Base-by-base conservation (phyloP, 2,113 vertebrate species). In the Peucedramus taeniatus region DNA sequence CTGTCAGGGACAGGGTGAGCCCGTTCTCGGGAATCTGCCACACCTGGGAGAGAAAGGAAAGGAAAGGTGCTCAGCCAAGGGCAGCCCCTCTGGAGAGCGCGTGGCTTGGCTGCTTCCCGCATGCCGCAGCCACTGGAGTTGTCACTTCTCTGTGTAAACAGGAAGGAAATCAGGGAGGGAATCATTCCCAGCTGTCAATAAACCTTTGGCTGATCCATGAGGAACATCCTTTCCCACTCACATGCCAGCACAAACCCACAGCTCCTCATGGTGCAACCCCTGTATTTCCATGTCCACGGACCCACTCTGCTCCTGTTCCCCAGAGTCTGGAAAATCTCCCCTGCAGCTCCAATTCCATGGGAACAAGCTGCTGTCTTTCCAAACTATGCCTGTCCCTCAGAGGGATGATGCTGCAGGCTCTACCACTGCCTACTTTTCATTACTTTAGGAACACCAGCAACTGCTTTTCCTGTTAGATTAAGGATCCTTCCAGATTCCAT, bases 11-110 rank as follows among this genome's bases (percentile, higher is more conserved):
- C 47, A 98, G 97, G n/a, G 99, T 98, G n/a, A 99, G 98, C 22
- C 99, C 99, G 3, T 99, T 99, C 96, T 99, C 99, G 2, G 99
- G 99, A 83, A 99, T 99, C 98, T 99, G 99, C 99, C 99, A 99
- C 35, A 99, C 99, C 99, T 99, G 94, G 35, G 33, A 71, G 82
- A 57, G n/a, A 33, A 15, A 30, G 69, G 61, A 66, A 50, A 75
- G 69, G 53, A 68, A 57, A 72, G 45, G 26, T 0, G 6, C 37
- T 89, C 6, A 54, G 60, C 37, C 89, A 53, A 63, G 50, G 78
- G 17, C 5, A 28, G 1, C 18, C 5, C 54, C 65, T 61, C 42
- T 1, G 6, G 10, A 13, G 6, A 39, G 42, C 3, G 1, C 0
- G 4, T 21, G 10, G 14, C 19, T 54, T 2, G 0, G 30, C 16